Evolutionary conservation across 2,797 vertebrate species (phyloP), one percentile per base, ranked within the genome.

Genomic region (Sebastes ruberrimus): DNA sequence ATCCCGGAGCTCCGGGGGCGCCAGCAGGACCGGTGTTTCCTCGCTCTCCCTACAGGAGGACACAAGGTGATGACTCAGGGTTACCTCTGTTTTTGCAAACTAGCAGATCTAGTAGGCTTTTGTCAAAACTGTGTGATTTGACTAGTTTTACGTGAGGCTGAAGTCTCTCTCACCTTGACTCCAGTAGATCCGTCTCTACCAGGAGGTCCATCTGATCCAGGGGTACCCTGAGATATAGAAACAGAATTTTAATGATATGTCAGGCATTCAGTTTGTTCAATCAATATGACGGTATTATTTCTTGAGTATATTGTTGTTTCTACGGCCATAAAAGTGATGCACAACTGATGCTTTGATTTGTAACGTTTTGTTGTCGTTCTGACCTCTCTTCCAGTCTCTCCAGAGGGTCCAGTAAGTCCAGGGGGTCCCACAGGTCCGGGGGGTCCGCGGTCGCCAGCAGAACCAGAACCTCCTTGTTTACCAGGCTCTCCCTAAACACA

Each of bases 401-500:
- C 98, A 13, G 97, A 23, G 7, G 98, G 98, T 90, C 98, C 98
- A 1, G 95, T 97, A 86, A 99, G 93, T 82, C 98, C 98, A 23
- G 98, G 98, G 71, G 98, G 97, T 67, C 98, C 98, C 56, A 99
- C 97, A 0, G 98, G 98, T 59, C 98, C 98, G 10, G 98, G 98
- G 42, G 97, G 97, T 18, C 98, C 98, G 4, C 98, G 96, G 89
- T 99, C 98, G 0, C 98, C 98, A 4, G 90, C 71, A 32, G 94
- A 85, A 4, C 98, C 98, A 16, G 97, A 10, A 13, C 88, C 83
- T 93, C 98, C 98, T 93, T 99, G 98, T 93, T 99, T 99, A 55
- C 98, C 98, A 71, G 98, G 98, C 82, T 99, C 98, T 30, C 98
- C 98, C 98, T 99, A 84, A 65, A 85, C 10, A 86, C 61, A 87